A percentile compares a stretch with the other conserved stretches of the same genome.
Conservation (phyloP, 2,888 invertebrate species). For the Baronia brevicornis region DNA sequence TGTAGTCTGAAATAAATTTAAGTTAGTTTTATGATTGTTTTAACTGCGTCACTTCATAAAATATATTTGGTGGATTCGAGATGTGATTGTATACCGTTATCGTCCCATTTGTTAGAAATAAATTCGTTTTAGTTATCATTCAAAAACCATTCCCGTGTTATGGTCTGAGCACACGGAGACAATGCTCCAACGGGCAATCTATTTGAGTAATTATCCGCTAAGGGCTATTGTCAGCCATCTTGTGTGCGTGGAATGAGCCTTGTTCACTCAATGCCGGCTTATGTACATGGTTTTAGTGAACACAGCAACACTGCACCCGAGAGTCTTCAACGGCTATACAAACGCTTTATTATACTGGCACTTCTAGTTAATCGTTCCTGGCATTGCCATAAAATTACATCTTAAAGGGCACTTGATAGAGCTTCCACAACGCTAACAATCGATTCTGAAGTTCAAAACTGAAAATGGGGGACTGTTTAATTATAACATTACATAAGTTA, state of each 20-base stretch:
- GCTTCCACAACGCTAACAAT: conserved; percentile 20
- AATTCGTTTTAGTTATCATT: conserved; percentile 32
- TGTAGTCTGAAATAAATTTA: conserved; percentile 10
- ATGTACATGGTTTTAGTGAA: conserved; percentile 59
- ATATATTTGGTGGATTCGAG: conserved; percentile 3
- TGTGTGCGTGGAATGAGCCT: conserved; percentile 68
- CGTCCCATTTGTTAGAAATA: conserved; percentile 11
- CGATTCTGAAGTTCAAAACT: conserved; percentile 31
- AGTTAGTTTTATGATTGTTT: conserved; percentile 11
- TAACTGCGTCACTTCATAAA: conserved; percentile 11
- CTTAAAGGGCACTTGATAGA: too few species aligned
- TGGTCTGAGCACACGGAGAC: conserved; percentile 52
- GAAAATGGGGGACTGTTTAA: conserved; percentile 56
- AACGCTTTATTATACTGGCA: conserved; percentile 9
- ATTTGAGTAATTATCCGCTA: conserved; percentile 75
- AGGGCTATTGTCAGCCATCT: conserved; percentile 74
- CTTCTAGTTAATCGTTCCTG: conserved; percentile 1
- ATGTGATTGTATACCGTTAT: conserved; percentile 6
- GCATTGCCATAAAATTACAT: too few species aligned
- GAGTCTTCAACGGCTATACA: conserved; percentile 48
- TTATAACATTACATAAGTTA: conserved; percentile 71
- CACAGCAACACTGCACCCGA: conserved; percentile 44
- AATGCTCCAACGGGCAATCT: conserved; percentile 74
- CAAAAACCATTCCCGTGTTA: conserved; percentile 53
- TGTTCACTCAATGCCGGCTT: conserved; percentile 59